A percentile compares a stretch with the other conserved stretches of the same genome.
These are phyloP conservation scores for Odontomachus brunneus DNA, from an alignment of 1,140 invertebrate genomes.

Conservation along the genomic window DNA sequence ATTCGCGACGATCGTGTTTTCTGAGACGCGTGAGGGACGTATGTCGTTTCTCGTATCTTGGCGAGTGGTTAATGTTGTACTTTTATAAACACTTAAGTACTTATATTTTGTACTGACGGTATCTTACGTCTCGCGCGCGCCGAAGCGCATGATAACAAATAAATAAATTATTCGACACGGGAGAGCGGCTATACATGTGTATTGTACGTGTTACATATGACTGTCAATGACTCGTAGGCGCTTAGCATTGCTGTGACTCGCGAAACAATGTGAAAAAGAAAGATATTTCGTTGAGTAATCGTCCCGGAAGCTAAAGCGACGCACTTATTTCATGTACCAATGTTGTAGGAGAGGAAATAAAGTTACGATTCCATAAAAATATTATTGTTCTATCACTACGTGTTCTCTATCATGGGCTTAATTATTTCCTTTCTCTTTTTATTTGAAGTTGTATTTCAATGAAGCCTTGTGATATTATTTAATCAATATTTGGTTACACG, in stretches of 20 bases:
- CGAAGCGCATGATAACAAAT: not conserved
- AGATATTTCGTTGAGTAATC: slow-evolving; percentile 46
- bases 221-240: slow-evolving; percentile 27
- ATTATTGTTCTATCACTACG: no score
- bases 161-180: slow-evolving; percentile 35
- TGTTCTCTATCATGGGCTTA: no score
- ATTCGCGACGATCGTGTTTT: slow-evolving; percentile 45
- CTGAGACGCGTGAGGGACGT: slow-evolving; percentile 34
- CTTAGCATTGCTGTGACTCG: slow-evolving; percentile 28
- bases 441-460: no score
- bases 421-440: no score
- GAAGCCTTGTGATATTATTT: no score
- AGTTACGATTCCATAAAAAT: slow-evolving; percentile 69
- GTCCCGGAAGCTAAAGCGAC: slow-evolving; percentile 38
- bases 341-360: slow-evolving; percentile 64
- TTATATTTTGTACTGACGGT: slow-evolving; percentile 71
- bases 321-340: slow-evolving; percentile 67
- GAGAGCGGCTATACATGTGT: slow-evolving; percentile 32
- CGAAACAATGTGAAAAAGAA: not conserved
- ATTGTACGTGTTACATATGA: slow-evolving; percentile 46
- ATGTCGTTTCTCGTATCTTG: slow-evolving; percentile 61
- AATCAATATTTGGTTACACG: no score
- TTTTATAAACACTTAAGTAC: slow-evolving; percentile 77
- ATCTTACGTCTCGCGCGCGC: slow-evolving; percentile 37
- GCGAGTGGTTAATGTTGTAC: slow-evolving; percentile 72